Conservation (phyloP, 2,113 vertebrate genomes). For the Lamprotornis superbus region DNA sequence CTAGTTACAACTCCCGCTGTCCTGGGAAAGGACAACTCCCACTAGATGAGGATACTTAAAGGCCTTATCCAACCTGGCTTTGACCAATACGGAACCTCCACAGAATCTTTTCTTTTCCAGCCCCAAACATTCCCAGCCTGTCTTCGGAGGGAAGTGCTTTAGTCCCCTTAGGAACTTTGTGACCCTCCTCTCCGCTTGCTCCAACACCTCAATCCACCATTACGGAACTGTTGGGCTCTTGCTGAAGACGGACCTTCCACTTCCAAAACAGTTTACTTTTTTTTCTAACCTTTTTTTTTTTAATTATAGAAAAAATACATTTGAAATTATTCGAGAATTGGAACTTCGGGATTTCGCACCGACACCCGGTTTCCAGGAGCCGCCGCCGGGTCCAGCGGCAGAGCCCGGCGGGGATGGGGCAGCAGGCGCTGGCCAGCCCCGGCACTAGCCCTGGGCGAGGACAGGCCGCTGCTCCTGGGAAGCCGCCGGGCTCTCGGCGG, state of each 20-base stretch:
- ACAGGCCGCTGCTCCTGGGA: neutral
- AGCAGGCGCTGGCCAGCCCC: neutral
- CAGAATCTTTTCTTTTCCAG: neutral
- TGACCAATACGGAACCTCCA: neutral
- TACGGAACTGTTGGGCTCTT: neutral
- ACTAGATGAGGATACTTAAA: neutral
- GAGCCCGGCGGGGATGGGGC: neutral
- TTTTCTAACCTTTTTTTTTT: neutral
- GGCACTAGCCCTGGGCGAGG: neutral
- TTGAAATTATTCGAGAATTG: neutral
- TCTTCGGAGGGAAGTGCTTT: neutral
- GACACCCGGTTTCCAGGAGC: neutral
- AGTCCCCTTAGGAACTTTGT: too few species aligned
- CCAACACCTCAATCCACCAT: neutral
- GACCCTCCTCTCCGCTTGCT: neutral
- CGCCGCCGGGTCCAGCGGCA: neutral
- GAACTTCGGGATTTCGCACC: accelerated
- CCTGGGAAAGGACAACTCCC: neutral
- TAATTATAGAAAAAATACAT: accelerated
- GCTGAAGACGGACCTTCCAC: neutral
- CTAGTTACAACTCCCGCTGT: too few species aligned
- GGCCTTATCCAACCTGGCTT: neutral
- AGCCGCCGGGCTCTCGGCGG: neutral
- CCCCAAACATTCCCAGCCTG: too few species aligned
- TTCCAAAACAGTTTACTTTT: neutral